Evolutionary conservation across 2,113 vertebrate species (phyloP).

Genomic region (Xiphophorus hellerii): DNA sequence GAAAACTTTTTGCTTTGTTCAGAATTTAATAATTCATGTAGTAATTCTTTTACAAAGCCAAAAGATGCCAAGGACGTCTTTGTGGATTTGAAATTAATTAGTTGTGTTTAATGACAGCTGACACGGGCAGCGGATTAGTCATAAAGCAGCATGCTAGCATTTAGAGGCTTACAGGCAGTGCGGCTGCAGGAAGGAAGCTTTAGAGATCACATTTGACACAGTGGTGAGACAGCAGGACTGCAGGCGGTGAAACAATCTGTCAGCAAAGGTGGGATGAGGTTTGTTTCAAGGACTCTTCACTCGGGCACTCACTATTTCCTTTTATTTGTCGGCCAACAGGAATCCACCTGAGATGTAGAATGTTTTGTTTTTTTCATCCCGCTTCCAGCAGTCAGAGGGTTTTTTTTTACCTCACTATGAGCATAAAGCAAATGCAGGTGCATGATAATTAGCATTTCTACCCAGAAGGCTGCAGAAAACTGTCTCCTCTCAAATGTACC

Average conservation of each 20-base stretch:
- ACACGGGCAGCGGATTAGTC: constrained; percentile 27
- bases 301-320: constrained; percentile 2
- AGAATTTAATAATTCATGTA: constrained; percentile 50
- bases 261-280: constrained; percentile 44
- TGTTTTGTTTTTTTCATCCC: not conserved
- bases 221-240: constrained; percentile 51
- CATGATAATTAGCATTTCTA: not conserved
- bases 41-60: constrained; percentile 22
- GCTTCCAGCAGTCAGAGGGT: not conserved
- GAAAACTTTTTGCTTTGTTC: constrained; percentile 10
- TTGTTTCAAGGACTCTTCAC: constrained; percentile 41
- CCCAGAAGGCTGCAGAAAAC: not conserved
- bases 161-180: constrained; percentile 28
- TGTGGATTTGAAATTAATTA: constrained; percentile 48
- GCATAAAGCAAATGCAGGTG: not conserved
- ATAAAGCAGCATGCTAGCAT: constrained; percentile 37
- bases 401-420: not conserved
- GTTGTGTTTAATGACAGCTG: constrained; percentile 42
- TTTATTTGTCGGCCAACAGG: not conserved
- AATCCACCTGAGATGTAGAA: not conserved
- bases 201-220: constrained; percentile 58
- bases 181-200: constrained; percentile 40
- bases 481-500: not conserved
- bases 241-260: constrained; percentile 32
- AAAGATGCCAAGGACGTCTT: constrained; percentile 14